Evolutionary conservation across 2,888 invertebrate species (phyloP).

Genomic region (Torymus auratus): DNA sequence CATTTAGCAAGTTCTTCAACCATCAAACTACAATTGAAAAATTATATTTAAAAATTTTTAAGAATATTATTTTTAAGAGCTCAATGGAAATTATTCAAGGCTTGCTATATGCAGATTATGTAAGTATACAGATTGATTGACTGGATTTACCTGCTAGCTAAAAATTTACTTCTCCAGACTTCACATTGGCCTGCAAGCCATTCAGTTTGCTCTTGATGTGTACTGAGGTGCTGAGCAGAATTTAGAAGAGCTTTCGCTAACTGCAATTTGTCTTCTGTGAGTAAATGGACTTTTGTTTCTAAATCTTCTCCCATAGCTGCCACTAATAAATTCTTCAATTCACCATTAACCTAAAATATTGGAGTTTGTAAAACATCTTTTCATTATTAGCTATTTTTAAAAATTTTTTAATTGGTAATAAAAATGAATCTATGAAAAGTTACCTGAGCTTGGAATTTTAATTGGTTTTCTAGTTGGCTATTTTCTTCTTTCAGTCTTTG

Average conservation of each 20-base stretch:
- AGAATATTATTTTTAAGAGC: no score
- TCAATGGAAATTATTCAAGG: no score
- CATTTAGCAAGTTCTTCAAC: slow-evolving; percentile 93
- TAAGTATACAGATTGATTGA: no score
- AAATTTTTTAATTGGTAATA: slow-evolving; percentile 1
- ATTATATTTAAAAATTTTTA: background rate
- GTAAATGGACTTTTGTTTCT: slow-evolving; percentile 90
- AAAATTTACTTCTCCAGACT: slow-evolving; percentile 97
- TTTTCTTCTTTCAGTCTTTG: slow-evolving; percentile 83
- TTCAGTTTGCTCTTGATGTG: slow-evolving; percentile 95
- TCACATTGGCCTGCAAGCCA: slow-evolving; percentile 95
- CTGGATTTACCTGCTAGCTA: slow-evolving; percentile 87
- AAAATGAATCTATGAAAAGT: slow-evolving; percentile 39
- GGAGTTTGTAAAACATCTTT: background rate
- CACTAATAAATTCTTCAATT: slow-evolving; percentile 93
- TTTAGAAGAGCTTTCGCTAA: slow-evolving; percentile 90
- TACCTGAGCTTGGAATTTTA: slow-evolving; percentile 91
- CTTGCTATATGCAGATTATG: no score
- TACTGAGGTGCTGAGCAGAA: slow-evolving; percentile 90
- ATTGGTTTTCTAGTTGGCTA: slow-evolving; percentile 85
- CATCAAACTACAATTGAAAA: slow-evolving; percentile 83
- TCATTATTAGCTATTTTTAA: background rate
- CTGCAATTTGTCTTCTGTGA: slow-evolving; percentile 95
- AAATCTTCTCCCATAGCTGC: slow-evolving; percentile 97
- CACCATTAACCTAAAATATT: slow-evolving; percentile 86